Evolutionary conservation across 1,140 invertebrate genomes (phyloP), one percentile per base, ranked within the genome.

Genomic region (Bombus confusus): DNA sequence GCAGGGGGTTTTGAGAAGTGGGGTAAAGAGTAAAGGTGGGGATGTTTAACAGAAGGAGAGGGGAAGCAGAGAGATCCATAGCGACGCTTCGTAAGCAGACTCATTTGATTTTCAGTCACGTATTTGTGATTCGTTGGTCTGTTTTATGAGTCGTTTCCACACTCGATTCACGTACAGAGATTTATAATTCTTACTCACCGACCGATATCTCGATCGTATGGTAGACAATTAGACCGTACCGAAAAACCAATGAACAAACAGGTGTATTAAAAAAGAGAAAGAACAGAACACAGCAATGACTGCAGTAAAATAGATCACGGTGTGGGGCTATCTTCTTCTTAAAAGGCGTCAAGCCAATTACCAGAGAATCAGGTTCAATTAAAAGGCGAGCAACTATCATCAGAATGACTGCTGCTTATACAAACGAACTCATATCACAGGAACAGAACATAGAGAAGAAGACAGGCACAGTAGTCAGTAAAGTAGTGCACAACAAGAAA

Each of bases 391-490:
- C 69, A 77, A 76, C 71, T 75, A 86, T 81, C 47, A 39, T 69
- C 72, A 69, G 83, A 22, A 90, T 90, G 89, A 90, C 88, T 75
- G 83, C 88, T 31, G 88, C 88, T 37, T 90, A 87, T 28, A 59
- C 89, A 47, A 78, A 83, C 75, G 31, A 83, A 81, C 59, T 59
- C 6, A 59, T 74, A 34, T 68, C n/a, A 31, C 78, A 85, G 37
- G 78, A 80, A 41, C 78, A 74, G 41, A 79, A 64, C 37, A 76
- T n/a, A 34, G 78, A 79, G 71, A 86, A 83, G 80, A 86, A 81
- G 72, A 73, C 80, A 34, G 59, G 52, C 31, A 79, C 25, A 52
- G 31, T 72, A 47, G 39, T 41, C 9, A 72, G 31, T 80, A 85
- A 85, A 80, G 37, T 57, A 25, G 22, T 25, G 37, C 15, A 43